Evolutionary conservation across 2,888 invertebrate genomes (phyloP), one percentile per base, ranked within the genome.

Genomic region (Aphodius granarius): DNA sequence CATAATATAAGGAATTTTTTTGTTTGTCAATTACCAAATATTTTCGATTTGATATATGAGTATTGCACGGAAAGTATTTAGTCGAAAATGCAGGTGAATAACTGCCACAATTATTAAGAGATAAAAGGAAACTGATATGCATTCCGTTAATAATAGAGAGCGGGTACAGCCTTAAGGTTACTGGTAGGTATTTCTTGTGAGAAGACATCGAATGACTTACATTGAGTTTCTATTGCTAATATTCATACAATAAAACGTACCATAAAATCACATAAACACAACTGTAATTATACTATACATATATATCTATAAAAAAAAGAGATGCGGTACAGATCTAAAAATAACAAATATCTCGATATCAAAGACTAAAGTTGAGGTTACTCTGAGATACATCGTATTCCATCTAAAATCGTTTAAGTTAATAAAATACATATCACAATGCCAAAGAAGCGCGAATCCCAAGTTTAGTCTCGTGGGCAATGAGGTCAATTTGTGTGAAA

Each of bases 241-340:
- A 73, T 65, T 73, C 63, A 76, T 76, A 71, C 66, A 72, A 71
- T 75, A 75, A 75, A 76, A 76, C 74, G 66, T 74, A 72, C 68
- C 66, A 74, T 74, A 76, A 74, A 76, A 76, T 76, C 76, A 76
- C 76, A 75, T 75, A 76, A 76, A 76, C 76, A 76, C 76, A 76
- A 76, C 76, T 76, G 74, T 68, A 71, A 65, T 68, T 68, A 68
- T 68, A 68, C 20, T 68, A 68, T 68, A 20, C 43, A 43, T 43
- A 43, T 43, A 43, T 43, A 43, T 43, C 43, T 43, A 43, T 43
- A 43, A 43, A 43, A 43, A 23, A 43, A 43, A 43, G 43, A 43
- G 43, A 43, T 43, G 43, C 43, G 43, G 43, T 43, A 43, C 43
- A 43, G 43, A 43, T 43, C 43, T 19, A 19, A 68, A 68, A 21